Conservation (phyloP, 2,888 invertebrate species). For the Norana najaformis region DNA sequence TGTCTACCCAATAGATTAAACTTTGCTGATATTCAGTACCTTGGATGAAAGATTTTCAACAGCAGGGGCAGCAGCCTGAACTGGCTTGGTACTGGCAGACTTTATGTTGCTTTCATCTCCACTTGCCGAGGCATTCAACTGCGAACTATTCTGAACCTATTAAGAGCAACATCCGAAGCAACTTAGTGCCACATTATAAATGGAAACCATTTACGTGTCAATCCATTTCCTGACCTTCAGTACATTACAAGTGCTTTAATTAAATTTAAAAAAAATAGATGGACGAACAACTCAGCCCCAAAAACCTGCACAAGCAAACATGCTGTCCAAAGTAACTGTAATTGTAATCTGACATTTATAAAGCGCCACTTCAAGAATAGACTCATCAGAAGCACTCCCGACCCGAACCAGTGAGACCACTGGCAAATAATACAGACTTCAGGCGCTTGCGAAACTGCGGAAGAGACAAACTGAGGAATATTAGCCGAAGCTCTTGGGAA, state of each 20-base stretch:
- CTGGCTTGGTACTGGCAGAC: not conserved
- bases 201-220: not conserved
- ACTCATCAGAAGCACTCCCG: no score
- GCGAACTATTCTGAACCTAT: conserved; percentile 18
- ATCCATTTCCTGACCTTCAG: not conserved
- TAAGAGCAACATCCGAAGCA: not conserved
- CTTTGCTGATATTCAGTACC: not conserved
- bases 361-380: no score
- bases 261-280: not conserved
- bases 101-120: not conserved
- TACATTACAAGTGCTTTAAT: not conserved
- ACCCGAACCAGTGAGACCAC: no score
- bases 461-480: no score
- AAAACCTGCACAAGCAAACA: not conserved
- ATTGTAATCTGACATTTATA: no score
- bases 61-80: conserved; percentile 4
- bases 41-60: conserved; percentile 15
- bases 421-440: no score
- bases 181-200: not conserved
- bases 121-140: conserved; percentile 8
- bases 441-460: no score
- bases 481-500: no score
- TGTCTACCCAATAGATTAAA: not conserved
- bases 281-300: not conserved
- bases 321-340: no score